Conservation (phyloP, 1,140 invertebrate species). For the Bombus superbus region DNA sequence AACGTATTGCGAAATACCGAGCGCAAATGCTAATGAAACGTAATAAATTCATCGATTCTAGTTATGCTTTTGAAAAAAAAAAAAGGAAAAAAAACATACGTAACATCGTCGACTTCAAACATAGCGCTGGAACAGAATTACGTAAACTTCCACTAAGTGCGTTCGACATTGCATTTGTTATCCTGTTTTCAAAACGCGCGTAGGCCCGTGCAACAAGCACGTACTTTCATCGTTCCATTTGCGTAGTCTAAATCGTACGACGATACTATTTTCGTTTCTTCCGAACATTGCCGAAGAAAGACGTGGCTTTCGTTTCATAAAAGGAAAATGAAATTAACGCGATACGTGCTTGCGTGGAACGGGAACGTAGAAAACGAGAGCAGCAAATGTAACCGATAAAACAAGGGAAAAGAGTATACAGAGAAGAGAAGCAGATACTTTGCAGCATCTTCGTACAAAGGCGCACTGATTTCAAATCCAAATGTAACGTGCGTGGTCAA, state of each 20-base stretch:
- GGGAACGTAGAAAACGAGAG: not conserved
- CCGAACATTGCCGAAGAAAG: not conserved
- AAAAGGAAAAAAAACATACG: not conserved
- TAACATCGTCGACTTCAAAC: slow-evolving; percentile 4
- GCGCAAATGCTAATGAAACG: not conserved
- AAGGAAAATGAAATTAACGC: no score
- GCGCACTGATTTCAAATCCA: not conserved
- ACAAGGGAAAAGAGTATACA: not conserved
- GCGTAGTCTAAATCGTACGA: slow-evolving; percentile 19
- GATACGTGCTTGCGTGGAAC: not conserved
- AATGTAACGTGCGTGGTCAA: not conserved
- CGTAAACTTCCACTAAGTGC: not conserved
- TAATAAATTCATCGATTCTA: no score
- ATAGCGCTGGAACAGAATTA: slow-evolving; percentile 21
- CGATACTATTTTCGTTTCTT: slow-evolving; percentile 44
- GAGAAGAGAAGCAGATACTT: not conserved
- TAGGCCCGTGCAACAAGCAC: slow-evolving; percentile 9
- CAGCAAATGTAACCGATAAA: not conserved
- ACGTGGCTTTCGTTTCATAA: not conserved
- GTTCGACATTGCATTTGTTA: slow-evolving; percentile 20
- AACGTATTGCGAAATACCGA: not conserved
- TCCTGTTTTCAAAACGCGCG: slow-evolving; percentile 29
- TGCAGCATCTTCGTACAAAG: not conserved
- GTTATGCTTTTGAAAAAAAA: not conserved
- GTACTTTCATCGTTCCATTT: slow-evolving; percentile 54